Conservation (phyloP, 2,113 vertebrate genomes). For the Noctilio leporinus region DNA sequence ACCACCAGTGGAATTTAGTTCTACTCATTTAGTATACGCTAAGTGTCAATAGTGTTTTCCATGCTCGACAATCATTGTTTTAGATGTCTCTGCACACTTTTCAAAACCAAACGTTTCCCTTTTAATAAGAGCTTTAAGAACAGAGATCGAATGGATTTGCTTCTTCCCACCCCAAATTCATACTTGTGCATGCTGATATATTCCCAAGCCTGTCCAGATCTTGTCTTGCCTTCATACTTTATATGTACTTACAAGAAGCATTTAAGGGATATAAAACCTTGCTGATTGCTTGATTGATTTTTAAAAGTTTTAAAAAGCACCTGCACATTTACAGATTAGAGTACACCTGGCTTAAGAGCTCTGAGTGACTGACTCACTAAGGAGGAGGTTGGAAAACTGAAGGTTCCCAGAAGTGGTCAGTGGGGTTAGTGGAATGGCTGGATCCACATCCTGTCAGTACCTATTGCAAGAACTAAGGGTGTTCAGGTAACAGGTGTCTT, state of each 20-base stretch:
- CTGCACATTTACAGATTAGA: conserved; percentile 44
- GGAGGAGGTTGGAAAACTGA: background rate
- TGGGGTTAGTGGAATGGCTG: background rate
- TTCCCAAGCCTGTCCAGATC: background rate
- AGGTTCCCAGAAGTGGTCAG: background rate
- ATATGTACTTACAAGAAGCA: conserved; percentile 57
- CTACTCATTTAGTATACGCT: background rate
- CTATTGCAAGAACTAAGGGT: background rate
- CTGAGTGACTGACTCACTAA: background rate
- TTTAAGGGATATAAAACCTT: conserved; percentile 56
- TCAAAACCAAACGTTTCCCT: background rate
- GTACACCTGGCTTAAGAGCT: conserved; percentile 36
- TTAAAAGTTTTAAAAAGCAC: conserved; percentile 56
- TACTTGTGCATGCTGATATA: background rate
- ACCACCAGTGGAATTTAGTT: background rate
- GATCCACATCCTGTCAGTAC: background rate
- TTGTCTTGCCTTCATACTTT: conserved; percentile 43
- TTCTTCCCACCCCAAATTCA: background rate
- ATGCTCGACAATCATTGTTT: background rate
- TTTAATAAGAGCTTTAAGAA: background rate
- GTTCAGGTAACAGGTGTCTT: background rate
- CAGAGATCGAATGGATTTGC: background rate
- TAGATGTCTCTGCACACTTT: background rate
- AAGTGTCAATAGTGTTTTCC: background rate
- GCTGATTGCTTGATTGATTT: conserved; percentile 64